phyloP scores from a whole-genome alignment of 2,113 vertebrate species.

The Tor tambroides region DNA sequence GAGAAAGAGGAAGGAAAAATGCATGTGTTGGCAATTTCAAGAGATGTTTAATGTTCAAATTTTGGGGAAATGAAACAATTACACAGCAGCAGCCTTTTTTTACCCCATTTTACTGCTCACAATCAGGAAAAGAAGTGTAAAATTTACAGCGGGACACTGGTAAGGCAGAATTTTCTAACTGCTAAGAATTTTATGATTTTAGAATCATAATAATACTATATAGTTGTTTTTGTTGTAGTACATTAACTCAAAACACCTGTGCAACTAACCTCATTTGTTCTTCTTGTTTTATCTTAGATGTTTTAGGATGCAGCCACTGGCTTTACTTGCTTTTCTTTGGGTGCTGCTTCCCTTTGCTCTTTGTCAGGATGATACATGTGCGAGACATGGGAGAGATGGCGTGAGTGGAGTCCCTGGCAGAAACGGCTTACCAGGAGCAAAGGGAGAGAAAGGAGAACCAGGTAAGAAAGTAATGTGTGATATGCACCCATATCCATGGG shows the following conservation, averaged over 20 bases:
- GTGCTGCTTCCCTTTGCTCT: slow-evolving; percentile 46
- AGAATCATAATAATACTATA: too few species aligned
- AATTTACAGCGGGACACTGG: slow-evolving; percentile 34
- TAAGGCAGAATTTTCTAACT: slow-evolving; percentile 36
- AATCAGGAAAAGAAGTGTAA: slow-evolving; percentile 26
- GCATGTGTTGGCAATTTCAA: slow-evolving; percentile 32
- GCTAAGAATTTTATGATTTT: too few species aligned
- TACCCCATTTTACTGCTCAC: not conserved
- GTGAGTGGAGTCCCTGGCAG: slow-evolving; percentile 68
- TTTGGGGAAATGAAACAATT: slow-evolving; percentile 57
- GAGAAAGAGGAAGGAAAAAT: slow-evolving; percentile 41
- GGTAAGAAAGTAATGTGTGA: slow-evolving; percentile 69
- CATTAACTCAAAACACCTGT: not conserved
- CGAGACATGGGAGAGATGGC: slow-evolving; percentile 64
- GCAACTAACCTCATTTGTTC: not conserved
- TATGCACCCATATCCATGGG: not conserved
- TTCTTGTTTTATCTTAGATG: slow-evolving; percentile 19
- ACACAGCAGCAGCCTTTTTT: not conserved
- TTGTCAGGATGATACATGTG: slow-evolving; percentile 57
- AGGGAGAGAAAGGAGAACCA: slow-evolving; percentile 80
- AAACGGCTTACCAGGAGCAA: slow-evolving; percentile 76
- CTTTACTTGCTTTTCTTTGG: slow-evolving; percentile 58
- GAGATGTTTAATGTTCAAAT: slow-evolving; percentile 20
- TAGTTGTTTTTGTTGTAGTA: not conserved
- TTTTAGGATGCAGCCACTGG: slow-evolving; percentile 37